Evolutionary conservation across 2,888 invertebrate genomes (phyloP).

Genomic region (Caenorhabditis angaria): DNA sequence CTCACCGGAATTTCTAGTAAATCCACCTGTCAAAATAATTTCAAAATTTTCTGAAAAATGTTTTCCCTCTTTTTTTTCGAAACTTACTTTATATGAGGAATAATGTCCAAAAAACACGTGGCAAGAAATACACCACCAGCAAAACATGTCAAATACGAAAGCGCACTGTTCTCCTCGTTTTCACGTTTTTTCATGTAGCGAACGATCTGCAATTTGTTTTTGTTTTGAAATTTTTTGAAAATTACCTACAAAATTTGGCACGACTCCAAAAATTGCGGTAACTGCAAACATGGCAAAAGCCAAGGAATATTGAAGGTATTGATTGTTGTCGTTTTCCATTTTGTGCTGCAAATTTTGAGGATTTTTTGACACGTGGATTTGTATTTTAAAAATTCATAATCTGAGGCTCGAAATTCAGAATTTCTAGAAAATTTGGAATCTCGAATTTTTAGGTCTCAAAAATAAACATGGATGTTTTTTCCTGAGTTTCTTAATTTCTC

Average conservation of each 20-base stretch:
- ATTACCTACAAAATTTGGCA: conserved; percentile 30
- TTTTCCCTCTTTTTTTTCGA: too few species aligned
- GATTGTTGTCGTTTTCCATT: conserved; percentile 15
- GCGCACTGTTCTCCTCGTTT: conserved; percentile 33
- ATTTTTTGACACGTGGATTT: too few species aligned
- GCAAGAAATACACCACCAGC: conserved; percentile 64
- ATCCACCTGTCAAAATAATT: too few species aligned
- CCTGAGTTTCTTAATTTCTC: too few species aligned
- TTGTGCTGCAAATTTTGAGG: not conserved
- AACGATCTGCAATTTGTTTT: conserved; percentile 26
- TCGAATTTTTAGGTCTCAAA: too few species aligned
- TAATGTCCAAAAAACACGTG: conserved; percentile 67
- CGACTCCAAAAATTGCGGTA: conserved; percentile 29
- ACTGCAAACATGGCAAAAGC: conserved; percentile 35
- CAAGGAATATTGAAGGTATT: conserved; percentile 28
- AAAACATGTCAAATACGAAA: conserved; percentile 47
- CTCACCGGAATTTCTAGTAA: too few species aligned
- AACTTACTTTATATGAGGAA: conserved; percentile 66
- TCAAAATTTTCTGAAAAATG: too few species aligned
- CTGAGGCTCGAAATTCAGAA: too few species aligned
- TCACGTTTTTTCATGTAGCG: conserved; percentile 39
- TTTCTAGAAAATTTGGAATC: too few species aligned
- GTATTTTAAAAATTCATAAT: too few species aligned
- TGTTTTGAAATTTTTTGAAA: not conserved
- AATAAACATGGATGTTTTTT: too few species aligned